phyloP scores from a whole-genome alignment of 1,140 invertebrate genomes.

The Drosophila prosaltans region DNA sequence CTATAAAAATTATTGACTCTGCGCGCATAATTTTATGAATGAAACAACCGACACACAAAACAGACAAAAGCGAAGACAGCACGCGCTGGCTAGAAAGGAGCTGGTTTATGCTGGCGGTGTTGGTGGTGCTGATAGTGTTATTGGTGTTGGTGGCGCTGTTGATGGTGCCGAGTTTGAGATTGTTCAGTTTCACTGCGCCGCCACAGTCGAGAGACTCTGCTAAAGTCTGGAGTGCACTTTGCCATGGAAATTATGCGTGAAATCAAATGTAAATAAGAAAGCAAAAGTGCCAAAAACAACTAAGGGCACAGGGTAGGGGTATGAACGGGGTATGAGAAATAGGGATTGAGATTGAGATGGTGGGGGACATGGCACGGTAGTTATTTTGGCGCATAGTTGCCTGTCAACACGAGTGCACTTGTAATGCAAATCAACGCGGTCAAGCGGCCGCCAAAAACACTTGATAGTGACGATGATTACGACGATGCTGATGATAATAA shows the following conservation, averaged over 20 bases:
- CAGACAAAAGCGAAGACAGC: constrained; percentile 44
- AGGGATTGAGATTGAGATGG: background rate
- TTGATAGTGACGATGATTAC: constrained; percentile 11
- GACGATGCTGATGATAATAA: constrained; percentile 16
- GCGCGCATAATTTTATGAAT: constrained; percentile 78
- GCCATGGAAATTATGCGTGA: constrained; percentile 79
- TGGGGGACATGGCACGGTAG: constrained; percentile 61
- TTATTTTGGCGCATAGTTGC: constrained; percentile 82
- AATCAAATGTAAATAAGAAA: constrained; percentile 81
- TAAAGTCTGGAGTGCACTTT: constrained; percentile 68
- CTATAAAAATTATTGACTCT: constrained; percentile 80
- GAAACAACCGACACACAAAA: constrained; percentile 49
- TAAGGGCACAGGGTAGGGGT: background rate
- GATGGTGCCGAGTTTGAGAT: constrained; percentile 26
- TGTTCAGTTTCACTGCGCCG: constrained; percentile 63
- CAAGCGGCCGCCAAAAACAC: constrained; percentile 61
- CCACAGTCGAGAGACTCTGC: constrained; percentile 11
- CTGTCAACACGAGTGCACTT: constrained; percentile 81
- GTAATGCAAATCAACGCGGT: constrained; percentile 80
- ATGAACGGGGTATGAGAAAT: background rate
- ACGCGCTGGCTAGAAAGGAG: constrained; percentile 52
- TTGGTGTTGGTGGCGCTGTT: background rate
- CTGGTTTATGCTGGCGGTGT: constrained; percentile 9
- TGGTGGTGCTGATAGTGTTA: constrained; percentile 6
- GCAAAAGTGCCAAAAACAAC: constrained; percentile 69